Conservation (phyloP, 2,797 vertebrate genomes). For the Euphonia xanthogaster region DNA sequence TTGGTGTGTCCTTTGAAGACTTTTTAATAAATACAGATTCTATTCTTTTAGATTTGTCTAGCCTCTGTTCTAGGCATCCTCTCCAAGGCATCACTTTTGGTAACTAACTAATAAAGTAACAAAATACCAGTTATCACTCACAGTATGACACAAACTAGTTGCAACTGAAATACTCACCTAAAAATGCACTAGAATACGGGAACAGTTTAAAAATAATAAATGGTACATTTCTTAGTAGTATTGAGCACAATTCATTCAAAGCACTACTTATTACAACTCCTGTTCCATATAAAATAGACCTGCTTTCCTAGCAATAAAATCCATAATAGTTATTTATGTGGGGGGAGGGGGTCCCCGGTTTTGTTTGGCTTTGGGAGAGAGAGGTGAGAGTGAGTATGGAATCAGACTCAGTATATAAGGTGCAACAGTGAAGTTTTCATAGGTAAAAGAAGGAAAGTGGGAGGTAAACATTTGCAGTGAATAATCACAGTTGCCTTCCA, state of each 20-base stretch:
- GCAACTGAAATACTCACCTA: neutral
- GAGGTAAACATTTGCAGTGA: neutral
- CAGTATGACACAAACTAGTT: neutral
- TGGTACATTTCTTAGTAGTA: neutral
- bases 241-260: neutral
- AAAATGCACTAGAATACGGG: neutral
- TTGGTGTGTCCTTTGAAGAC: neutral
- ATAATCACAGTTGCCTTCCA: neutral
- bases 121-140: neutral
- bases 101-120: neutral
- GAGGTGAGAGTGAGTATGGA: neutral
- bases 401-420: neutral
- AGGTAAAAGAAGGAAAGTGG: neutral
- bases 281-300: neutral
- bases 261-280: neutral
- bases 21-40: neutral
- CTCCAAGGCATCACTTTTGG: neutral
- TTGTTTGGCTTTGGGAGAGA: neutral
- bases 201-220: neutral
- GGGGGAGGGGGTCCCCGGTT: rapidly evolving
- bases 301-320: neutral
- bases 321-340: neutral
- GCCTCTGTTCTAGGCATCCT: neutral
- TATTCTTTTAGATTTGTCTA: neutral
- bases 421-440: neutral